phyloP scores from a whole-genome alignment of 2,797 vertebrate genomes.

The Acestrorhynchus altus region DNA sequence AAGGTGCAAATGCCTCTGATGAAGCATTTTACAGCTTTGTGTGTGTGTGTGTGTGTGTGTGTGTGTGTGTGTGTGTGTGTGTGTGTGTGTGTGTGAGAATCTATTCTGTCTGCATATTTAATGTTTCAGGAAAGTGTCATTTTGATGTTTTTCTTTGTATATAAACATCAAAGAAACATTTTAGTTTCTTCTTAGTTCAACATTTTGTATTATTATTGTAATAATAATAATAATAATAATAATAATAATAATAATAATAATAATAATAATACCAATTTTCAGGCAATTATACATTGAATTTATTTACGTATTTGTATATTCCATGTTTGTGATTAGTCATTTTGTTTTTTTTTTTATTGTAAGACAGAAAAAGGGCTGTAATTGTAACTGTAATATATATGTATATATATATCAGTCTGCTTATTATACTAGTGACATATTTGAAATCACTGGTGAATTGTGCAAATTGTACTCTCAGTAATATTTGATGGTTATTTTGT shows the following conservation, averaged over 20 bases:
- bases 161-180: no score
- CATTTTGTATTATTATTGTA: no score
- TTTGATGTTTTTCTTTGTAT: no score
- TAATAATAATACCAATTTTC: background rate
- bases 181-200: no score
- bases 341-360: background rate
- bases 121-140: background rate
- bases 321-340: background rate
- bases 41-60: constrained; percentile 39
- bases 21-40: constrained; percentile 60
- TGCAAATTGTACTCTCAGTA: no score
- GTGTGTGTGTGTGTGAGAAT: background rate
- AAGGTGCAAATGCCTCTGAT: constrained; percentile 80
- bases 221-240: background rate
- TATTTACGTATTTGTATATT: constrained; percentile 1
- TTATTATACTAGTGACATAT: no score
- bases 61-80: constrained; percentile 32
- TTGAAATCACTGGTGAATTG: no score
- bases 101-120: background rate
- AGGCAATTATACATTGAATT: background rate
- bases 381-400: background rate
- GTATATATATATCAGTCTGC: no score
- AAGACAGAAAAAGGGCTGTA: no score
- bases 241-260: constrained; percentile 14
- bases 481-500: no score